Evolutionary conservation across 2,113 vertebrate genomes (phyloP).

Genomic region (Erythrocebus patas): DNA sequence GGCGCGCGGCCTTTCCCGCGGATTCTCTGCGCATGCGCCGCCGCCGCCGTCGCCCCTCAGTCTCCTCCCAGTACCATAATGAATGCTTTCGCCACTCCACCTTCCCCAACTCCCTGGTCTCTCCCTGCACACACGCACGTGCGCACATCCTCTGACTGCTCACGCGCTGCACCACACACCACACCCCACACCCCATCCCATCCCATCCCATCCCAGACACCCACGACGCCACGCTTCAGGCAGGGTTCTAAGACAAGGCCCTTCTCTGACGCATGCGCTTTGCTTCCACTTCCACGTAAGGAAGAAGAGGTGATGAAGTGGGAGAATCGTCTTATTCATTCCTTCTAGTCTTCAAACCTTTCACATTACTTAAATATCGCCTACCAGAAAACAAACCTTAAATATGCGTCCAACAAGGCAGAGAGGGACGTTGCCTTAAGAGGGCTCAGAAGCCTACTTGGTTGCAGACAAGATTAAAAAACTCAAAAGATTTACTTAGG

Average conservation of each 20-base stretch:
- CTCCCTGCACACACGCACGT: accelerated
- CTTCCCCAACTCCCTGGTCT: accelerated
- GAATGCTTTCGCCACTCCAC: accelerated
- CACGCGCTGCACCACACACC: background rate
- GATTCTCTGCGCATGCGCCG: background rate
- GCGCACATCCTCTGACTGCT: background rate
- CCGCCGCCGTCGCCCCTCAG: accelerated
- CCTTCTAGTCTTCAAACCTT: background rate
- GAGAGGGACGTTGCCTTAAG: background rate
- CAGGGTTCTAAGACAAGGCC: accelerated
- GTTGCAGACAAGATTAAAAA: background rate
- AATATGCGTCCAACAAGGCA: background rate
- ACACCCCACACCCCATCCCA: too few relatives aligned
- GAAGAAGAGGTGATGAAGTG: background rate
- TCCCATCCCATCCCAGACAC: accelerated
- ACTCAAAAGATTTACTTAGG: background rate
- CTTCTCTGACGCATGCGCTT: background rate
- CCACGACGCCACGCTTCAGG: too few relatives aligned
- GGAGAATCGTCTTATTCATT: background rate
- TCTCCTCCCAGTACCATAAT: accelerated
- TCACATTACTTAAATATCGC: background rate
- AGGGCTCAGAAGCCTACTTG: background rate
- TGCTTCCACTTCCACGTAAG: background rate
- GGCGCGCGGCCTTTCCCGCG: accelerated
- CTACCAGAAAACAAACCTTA: background rate